phyloP scores from a whole-genome alignment of 1,140 invertebrate species.

The Araneus ventricosus region DNA sequence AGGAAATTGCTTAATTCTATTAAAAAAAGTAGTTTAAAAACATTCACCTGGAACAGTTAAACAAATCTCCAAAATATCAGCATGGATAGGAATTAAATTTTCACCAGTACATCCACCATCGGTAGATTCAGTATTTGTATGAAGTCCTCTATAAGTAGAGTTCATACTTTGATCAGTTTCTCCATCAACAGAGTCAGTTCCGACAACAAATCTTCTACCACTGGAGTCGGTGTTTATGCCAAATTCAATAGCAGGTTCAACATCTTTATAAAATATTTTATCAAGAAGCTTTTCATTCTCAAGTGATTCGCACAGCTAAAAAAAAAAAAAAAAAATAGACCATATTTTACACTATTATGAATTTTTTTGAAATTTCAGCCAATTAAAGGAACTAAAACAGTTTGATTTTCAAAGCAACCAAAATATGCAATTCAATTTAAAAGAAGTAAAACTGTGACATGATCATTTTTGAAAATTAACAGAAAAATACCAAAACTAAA shows the following conservation, averaged over 20 bases:
- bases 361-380: too few relatives aligned
- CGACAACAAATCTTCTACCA: not conserved
- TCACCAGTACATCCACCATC: not conserved
- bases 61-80: slow-evolving; percentile 1
- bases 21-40: too few relatives aligned
- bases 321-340: not conserved
- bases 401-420: too few relatives aligned
- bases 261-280: not conserved
- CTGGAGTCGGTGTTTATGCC: not conserved
- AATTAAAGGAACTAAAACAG: too few relatives aligned
- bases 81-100: not conserved
- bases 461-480: too few relatives aligned
- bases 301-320: not conserved
- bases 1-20: too few relatives aligned
- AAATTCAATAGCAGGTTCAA: not conserved
- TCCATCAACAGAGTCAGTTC: not conserved
- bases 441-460: too few relatives aligned
- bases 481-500: too few relatives aligned
- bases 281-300: not conserved
- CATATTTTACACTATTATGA: too few relatives aligned
- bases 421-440: too few relatives aligned
- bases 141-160: not conserved
- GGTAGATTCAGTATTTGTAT: not conserved
- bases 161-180: not conserved
- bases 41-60: not conserved